These are phyloP conservation scores for Bettongia penicillata DNA, from an alignment of 2,113 vertebrate genomes.

Conservation along the genomic window DNA sequence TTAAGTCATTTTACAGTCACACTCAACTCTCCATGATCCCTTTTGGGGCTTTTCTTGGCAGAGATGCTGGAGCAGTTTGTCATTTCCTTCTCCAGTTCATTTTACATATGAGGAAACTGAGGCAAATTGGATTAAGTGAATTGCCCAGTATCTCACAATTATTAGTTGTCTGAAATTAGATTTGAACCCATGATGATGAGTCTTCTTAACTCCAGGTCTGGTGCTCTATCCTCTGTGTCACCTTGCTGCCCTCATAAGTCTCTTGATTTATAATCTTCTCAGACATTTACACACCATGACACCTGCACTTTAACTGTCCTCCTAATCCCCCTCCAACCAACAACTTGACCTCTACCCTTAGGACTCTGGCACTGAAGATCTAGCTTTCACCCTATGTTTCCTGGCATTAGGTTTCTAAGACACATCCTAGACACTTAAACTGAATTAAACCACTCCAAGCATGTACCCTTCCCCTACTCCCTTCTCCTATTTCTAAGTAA, in stretches of 20 bases:
- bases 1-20: neutral
- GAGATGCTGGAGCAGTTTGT: neutral
- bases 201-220: neutral
- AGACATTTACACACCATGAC: neutral
- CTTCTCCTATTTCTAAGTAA: neutral
- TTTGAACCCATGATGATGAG: neutral
- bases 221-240: neutral
- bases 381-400: neutral
- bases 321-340: neutral
- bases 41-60: neutral
- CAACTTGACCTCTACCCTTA: neutral
- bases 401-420: neutral
- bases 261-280: neutral
- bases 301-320: neutral
- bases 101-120: neutral
- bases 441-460: neutral
- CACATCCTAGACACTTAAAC: neutral
- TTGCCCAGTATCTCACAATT: neutral
- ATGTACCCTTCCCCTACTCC: neutral
- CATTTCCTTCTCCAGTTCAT: neutral
- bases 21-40: neutral
- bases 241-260: neutral
- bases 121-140: neutral
- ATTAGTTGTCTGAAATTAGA: neutral
- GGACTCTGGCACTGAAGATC: neutral